Evolutionary conservation across 2,113 vertebrate genomes (phyloP), one percentile per base, ranked within the genome.

Genomic region (Puntigrus tetrazona): DNA sequence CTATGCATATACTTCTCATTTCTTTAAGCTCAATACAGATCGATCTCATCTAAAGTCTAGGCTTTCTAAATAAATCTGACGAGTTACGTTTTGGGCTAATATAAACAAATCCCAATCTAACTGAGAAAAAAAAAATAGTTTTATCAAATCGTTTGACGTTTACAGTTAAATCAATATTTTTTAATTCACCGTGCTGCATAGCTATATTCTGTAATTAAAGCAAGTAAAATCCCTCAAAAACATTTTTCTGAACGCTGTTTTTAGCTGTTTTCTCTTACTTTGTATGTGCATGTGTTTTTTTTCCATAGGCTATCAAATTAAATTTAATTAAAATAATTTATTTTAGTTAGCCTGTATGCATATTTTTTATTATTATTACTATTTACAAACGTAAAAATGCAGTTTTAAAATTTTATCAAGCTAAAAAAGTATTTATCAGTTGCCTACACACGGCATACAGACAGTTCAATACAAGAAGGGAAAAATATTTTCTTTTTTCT

Each of bases 231-330:
- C 13, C 59, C 59, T 63, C 8, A 57, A 1, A 4, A 25, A 59
- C 25, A 4, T 69, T 69, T 65, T 69, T 36, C 65, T 65, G 5
- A 38, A 38, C 20, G 38, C 65, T 67, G 67, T 13, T 70, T 41
- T 70, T 22, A 70, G 2, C 6, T 10, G 1, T 41, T 9, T 11
- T 41, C 41, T 41, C 89, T 87, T 57, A 55, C 29, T 89, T 7
- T 65, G 13, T 65, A 31, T 67, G 7, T 34, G 59, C 27, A 13
- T 3, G 57, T 29, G 4, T 29, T 0, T 31, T 14, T 81, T 27
- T 27, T 7, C 22, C 36, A 50, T 34, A 41, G 7, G 38, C 38
- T 9, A 36, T 10, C 22, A 22, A n/a, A 41, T 59, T 69, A 29
- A 3, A 11, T 8, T 81, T 67, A 34, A n/a, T n/a, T n/a, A n/a